A percentile compares a stretch with the other conserved stretches of the same genome.
Evolutionary conservation across 2,113 vertebrate genomes (phyloP).

Genomic region (Ammodytes marinus): DNA sequence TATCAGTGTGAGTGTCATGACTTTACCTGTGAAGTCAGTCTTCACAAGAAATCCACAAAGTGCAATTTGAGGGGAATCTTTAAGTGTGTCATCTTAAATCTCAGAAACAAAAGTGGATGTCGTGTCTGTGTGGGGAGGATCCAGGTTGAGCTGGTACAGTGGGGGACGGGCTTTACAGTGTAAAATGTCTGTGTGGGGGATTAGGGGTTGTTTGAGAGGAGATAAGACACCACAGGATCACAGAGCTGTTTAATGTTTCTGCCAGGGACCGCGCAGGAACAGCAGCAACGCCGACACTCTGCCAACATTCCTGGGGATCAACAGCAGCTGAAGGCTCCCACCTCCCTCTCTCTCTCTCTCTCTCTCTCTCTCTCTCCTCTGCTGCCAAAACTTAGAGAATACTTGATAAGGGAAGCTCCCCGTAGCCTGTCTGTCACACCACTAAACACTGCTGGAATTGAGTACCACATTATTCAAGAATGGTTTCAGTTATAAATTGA

Average conservation of each 20-base stretch:
- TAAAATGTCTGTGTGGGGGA: conserved; percentile 71
- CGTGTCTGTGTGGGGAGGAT: conserved; percentile 7
- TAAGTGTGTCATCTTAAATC: conserved; percentile 73
- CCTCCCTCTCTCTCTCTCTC: not conserved
- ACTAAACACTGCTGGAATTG: not conserved
- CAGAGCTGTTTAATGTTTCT: conserved; percentile 76
- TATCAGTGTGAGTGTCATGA: conserved; percentile 39
- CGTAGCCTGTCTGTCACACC: not conserved
- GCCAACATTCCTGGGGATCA: conserved; percentile 77
- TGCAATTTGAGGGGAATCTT: conserved; percentile 49
- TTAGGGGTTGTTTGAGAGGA: conserved; percentile 77
- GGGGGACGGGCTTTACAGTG: conserved; percentile 31
- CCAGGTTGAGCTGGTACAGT: conserved; percentile 20
- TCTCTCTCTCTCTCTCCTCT: not conserved
- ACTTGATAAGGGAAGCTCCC: conserved; percentile 34
- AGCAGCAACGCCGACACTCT: conserved; percentile 46
- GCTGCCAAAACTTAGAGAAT: conserved; percentile 24
- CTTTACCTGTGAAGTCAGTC: conserved; percentile 26
- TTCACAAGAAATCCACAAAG: conserved; percentile 43
- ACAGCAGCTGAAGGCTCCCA: conserved; percentile 35
- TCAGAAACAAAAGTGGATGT: not conserved
- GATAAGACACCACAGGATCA: conserved; percentile 79
- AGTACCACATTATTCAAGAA: not conserved
- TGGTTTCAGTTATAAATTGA: not conserved
- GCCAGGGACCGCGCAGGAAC: conserved; percentile 66